A percentile compares a stretch with the other conserved stretches of the same genome.
These are phyloP conservation scores for Thomomys bottae DNA, from an alignment of 2,113 vertebrate genomes.

Conservation along the genomic window DNA sequence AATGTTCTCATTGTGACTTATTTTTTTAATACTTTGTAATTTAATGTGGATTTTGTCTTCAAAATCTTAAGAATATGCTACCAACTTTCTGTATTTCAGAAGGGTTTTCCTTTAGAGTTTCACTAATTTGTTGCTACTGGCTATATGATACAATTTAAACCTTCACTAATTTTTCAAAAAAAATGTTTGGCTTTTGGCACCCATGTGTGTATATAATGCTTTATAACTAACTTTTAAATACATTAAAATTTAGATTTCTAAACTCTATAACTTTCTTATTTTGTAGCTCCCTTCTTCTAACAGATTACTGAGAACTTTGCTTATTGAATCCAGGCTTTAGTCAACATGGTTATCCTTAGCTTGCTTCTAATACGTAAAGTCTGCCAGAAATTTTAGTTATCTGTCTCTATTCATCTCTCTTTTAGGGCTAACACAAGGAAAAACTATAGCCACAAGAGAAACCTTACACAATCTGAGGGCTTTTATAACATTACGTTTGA, in stretches of 20 bases:
- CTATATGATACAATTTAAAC: neutral
- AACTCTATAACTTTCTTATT: neutral
- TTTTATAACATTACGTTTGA: slow-evolving; percentile 17
- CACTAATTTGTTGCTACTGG: neutral
- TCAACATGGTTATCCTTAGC: neutral
- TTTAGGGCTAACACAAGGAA: slow-evolving; percentile 5
- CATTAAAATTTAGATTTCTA: neutral
- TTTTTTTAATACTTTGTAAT: slow-evolving; percentile 14
- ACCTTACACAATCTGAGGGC: slow-evolving; percentile 17
- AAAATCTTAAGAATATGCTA: slow-evolving; percentile 3
- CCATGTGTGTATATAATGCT: neutral
- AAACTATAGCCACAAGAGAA: neutral
- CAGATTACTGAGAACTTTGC: neutral
- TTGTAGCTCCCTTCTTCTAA: neutral
- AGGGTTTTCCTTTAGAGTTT: neutral
- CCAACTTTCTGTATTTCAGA: neutral
- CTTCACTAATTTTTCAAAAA: slow-evolving; percentile 18
- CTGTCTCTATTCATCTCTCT: neutral
- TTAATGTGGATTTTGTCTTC: slow-evolving; percentile 38
- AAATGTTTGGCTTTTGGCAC: neutral
- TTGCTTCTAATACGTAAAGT: slow-evolving; percentile 36
- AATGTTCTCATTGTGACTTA: neutral
- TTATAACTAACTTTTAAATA: slow-evolving; percentile 31
- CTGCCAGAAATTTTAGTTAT: slow-evolving; percentile 16
- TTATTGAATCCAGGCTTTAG: neutral